Base-by-base conservation (phyloP, 2,113 vertebrate species). In the Panurus biarmicus region DNA sequence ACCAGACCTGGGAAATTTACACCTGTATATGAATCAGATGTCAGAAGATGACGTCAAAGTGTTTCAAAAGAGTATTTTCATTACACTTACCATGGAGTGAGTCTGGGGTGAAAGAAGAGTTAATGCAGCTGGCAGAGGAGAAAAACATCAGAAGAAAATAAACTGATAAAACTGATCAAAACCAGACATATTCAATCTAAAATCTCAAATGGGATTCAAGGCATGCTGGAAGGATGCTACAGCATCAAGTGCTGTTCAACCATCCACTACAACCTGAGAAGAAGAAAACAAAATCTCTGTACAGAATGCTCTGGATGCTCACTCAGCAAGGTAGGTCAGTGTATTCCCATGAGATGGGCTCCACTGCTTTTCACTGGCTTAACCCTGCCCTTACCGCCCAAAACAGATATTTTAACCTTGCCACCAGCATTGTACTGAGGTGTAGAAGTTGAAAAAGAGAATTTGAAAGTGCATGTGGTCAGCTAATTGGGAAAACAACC, bases 401-500 rank as follows among this genome's bases (percentile, higher is more conserved):
- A 83, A 76, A 1, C 2, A 67, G 85, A 47, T 91, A 71, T 92
- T 86, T 86, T 95, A 92, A 94, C 85, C 83, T 86, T 86, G 57
- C 28, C 48, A 91, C 60, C 72, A 88, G 72, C 40, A 64, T 53
- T 95, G 48, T 57, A 78, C 21, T 22, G 62, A 36, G n/a, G 61
- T 86, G n/a, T 48, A 79, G 69, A 86, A 90, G 53, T 11, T 57
- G 69, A 78, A 20, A 71, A 83, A 66, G 35, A 79, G 47, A 81
- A n/a, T 83, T 31, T 93, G 58, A 87, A 81, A 87, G 54, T 51
- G 74, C 38, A 50, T 88, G 61, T 78, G 60, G 65, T 80, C 72
- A 81, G 72, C 19, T 93, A 94, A 94, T 77, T 91, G 58, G 75
- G 82, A 92, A 91, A 95, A 74, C 95, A 88, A 71, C 18, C 29